A percentile compares a stretch with the other conserved stretches of the same genome.
Conservation (phyloP, 2,888 invertebrate genomes). For the Cinara cedri region DNA sequence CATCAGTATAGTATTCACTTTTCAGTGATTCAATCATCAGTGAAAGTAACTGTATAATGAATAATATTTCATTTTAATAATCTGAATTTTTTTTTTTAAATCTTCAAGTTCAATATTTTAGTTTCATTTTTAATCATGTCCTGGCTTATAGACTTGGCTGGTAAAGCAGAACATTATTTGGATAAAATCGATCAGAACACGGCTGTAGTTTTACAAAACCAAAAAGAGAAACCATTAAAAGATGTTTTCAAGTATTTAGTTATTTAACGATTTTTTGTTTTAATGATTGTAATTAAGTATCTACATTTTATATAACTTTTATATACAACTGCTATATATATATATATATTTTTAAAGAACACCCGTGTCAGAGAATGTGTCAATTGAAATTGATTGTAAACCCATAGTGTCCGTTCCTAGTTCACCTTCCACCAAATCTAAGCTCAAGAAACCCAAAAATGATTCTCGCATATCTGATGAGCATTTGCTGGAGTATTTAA, state of each 20-base stretch:
- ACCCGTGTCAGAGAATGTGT: slow-evolving; percentile 20
- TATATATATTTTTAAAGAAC: slow-evolving; percentile 18
- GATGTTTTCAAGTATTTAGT: slow-evolving; percentile 40
- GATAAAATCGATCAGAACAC: slow-evolving; percentile 78
- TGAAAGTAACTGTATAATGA: no score
- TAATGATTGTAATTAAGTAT: no score
- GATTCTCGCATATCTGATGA: slow-evolving; percentile 57
- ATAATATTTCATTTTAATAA: no score
- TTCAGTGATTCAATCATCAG: no score
- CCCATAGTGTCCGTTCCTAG: slow-evolving; percentile 20
- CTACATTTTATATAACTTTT: no score
- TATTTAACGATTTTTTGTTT: no score
- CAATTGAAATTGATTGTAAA: slow-evolving; percentile 37
- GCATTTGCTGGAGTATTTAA: slow-evolving; percentile 58
- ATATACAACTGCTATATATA: not conserved
- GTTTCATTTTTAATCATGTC: slow-evolving; percentile 66
- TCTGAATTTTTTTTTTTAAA: no score
- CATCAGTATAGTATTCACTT: no score
- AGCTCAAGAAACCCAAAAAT: slow-evolving; percentile 31
- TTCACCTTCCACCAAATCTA: slow-evolving; percentile 32
- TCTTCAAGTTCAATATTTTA: not conserved
- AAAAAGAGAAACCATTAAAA: slow-evolving; percentile 58
- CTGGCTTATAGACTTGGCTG: slow-evolving; percentile 75
- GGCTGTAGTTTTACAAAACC: slow-evolving; percentile 67
- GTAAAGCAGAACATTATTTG: slow-evolving; percentile 74